A percentile compares a stretch with the other conserved stretches of the same genome.
Evolutionary conservation across 2,797 vertebrate species (phyloP).

Genomic region (Anguilla anguilla): DNA sequence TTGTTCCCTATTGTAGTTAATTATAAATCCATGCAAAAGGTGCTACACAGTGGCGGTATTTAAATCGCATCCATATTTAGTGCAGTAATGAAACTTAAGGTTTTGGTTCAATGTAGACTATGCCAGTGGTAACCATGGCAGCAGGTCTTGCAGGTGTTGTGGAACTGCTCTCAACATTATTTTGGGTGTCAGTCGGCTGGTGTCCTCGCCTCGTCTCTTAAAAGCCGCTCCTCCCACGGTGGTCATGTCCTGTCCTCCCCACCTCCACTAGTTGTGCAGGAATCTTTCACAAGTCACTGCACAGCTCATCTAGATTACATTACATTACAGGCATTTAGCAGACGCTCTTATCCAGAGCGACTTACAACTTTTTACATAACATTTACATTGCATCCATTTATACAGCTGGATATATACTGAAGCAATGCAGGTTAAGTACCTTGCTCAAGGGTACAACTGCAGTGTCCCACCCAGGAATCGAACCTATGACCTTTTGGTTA

Average conservation of each 20-base stretch:
- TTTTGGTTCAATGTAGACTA: neutral
- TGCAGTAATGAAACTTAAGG: neutral
- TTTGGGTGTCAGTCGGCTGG: too few species aligned
- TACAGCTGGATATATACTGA: too few species aligned
- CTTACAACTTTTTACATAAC: too few species aligned
- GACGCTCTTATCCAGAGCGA: too few species aligned
- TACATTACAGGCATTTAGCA: too few species aligned
- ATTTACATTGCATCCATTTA: too few species aligned
- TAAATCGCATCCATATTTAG: neutral
- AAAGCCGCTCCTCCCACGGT: neutral
- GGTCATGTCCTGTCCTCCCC: neutral
- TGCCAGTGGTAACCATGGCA: neutral
- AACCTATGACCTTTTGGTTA: too few species aligned
- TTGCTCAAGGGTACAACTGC: too few species aligned
- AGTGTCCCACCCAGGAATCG: too few species aligned
- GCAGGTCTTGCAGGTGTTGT: neutral
- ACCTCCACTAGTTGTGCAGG: neutral
- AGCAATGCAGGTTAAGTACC: too few species aligned
- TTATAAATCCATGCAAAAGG: neutral
- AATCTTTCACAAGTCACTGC: neutral
- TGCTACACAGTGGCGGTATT: neutral
- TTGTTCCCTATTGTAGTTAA: neutral
- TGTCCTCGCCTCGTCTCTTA: neutral
- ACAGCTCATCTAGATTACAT: too few species aligned
- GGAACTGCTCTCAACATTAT: too few species aligned